Conservation (phyloP, 92 coral and sea anemone genomes). For the Chrysogorgia sp. region DNA sequence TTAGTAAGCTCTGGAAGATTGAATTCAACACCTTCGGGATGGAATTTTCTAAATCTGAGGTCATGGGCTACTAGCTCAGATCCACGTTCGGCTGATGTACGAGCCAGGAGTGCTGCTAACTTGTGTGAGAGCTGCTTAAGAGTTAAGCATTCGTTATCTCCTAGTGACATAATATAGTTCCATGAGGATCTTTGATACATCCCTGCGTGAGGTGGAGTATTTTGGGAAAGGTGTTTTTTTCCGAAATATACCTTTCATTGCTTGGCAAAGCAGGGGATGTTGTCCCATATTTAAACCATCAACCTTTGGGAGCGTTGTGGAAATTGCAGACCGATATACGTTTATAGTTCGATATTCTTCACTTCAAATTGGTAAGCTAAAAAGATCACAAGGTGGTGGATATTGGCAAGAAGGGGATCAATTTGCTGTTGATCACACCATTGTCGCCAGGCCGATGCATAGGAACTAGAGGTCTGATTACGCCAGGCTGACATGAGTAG, state of each 20-base stretch:
- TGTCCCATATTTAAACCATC: conserved; percentile 54
- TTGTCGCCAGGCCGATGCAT: conserved; percentile 53
- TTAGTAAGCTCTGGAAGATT: no score
- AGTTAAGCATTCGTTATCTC: conserved; percentile 33
- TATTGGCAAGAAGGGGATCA: conserved; percentile 51
- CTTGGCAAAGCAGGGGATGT: conserved; percentile 62
- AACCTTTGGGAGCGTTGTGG: conserved; percentile 40
- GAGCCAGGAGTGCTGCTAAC: conserved; percentile 39
- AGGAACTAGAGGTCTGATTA: conserved; percentile 42
- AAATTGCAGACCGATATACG: conserved; percentile 64
- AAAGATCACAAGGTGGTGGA: conserved; percentile 36
- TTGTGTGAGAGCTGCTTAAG: conserved; percentile 42
- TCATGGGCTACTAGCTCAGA: no score
- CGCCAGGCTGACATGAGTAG: conserved; percentile 48
- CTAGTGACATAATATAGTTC: conserved; percentile 23
- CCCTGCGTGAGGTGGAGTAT: no score
- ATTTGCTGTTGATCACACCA: conserved; percentile 41
- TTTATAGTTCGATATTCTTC: conserved; percentile 43
- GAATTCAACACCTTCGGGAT: no score
- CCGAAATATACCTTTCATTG: conserved; percentile 58
- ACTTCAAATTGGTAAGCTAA: conserved; percentile 16
- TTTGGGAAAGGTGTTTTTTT: conserved; percentile 58
- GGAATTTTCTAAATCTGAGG: no score
- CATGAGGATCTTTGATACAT: conserved; percentile 35
- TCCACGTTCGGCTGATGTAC: conserved; percentile 57